Conservation (phyloP, 2,888 invertebrate genomes). For the Platycheirus albimanus region DNA sequence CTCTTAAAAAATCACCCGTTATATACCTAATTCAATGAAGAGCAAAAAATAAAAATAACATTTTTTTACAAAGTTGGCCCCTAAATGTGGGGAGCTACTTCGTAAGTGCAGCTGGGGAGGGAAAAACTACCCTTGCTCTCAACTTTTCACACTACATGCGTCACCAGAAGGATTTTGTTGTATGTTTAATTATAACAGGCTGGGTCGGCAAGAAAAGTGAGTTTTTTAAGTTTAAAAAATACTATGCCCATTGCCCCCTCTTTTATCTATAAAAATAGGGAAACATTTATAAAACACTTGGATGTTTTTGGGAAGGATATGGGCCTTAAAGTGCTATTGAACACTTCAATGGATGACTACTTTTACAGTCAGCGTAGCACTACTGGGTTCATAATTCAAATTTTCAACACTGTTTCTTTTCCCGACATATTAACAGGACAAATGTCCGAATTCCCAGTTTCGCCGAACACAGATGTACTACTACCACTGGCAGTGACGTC, state of each 20-base stretch:
- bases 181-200: constrained; percentile 76
- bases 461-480: constrained; percentile 72
- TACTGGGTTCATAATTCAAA: constrained; percentile 76
- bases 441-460: constrained; percentile 73
- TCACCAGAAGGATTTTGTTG: constrained; percentile 77
- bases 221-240: too few species aligned
- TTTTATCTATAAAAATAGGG: constrained; percentile 4
- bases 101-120: constrained; percentile 76
- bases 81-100: constrained; percentile 77
- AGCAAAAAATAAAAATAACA: too few species aligned
- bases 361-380: constrained; percentile 74
- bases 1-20: too few species aligned
- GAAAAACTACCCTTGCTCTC: constrained; percentile 68
- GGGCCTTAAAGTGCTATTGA: constrained; percentile 76
- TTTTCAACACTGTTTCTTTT: constrained; percentile 75
- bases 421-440: constrained; percentile 74
- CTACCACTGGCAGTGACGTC: constrained; percentile 72
- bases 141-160: constrained; percentile 75
- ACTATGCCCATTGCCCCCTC: too few species aligned
- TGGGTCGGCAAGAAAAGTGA: constrained; percentile 25
- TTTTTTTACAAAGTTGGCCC: constrained; percentile 74
- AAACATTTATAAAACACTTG: constrained; percentile 38
- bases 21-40: too few species aligned
- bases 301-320: constrained; percentile 54
- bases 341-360: constrained; percentile 76